These are phyloP conservation scores for Tetrax tetrax DNA, from an alignment of 2,113 vertebrate species.

Conservation along the genomic window DNA sequence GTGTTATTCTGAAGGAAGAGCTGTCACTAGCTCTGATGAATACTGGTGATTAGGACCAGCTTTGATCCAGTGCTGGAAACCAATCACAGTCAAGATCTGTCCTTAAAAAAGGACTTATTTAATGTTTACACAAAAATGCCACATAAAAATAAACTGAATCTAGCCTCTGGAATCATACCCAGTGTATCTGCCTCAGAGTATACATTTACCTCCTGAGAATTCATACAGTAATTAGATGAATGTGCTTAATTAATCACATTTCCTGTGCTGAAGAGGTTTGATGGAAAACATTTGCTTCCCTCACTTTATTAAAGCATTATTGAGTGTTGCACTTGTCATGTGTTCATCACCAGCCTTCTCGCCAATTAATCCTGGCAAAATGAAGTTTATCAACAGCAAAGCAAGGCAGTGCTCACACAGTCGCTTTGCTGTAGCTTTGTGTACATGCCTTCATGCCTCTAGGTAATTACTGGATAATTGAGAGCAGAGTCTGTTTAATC, in stretches of 20 bases:
- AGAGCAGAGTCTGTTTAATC: constrained; percentile 71
- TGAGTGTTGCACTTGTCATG: constrained; percentile 43
- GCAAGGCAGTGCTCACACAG: constrained; percentile 24
- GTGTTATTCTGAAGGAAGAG: neutral
- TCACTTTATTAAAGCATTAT: constrained; percentile 57
- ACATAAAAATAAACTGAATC: constrained; percentile 6
- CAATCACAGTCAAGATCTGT: neutral
- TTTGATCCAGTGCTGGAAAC: neutral
- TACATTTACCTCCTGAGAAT: constrained; percentile 42
- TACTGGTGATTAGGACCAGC: neutral
- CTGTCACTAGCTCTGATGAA: neutral
- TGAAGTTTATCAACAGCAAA: constrained; percentile 65
- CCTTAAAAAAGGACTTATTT: neutral
- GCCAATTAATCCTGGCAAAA: constrained; percentile 72
- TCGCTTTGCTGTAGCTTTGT: constrained; percentile 50
- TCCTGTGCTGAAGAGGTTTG: constrained; percentile 66
- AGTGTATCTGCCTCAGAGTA: constrained; percentile 20
- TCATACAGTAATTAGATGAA: constrained; percentile 60
- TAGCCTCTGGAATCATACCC: neutral
- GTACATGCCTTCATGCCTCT: constrained; percentile 62
- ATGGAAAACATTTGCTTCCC: constrained; percentile 65
- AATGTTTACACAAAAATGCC: constrained; percentile 3
- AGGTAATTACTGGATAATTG: constrained; percentile 72
- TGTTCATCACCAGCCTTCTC: constrained; percentile 59
- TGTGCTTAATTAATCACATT: constrained; percentile 68